Evolutionary conservation across 2,888 invertebrate genomes (phyloP), one percentile per base, ranked within the genome.

Genomic region (Aphodius sticticus): DNA sequence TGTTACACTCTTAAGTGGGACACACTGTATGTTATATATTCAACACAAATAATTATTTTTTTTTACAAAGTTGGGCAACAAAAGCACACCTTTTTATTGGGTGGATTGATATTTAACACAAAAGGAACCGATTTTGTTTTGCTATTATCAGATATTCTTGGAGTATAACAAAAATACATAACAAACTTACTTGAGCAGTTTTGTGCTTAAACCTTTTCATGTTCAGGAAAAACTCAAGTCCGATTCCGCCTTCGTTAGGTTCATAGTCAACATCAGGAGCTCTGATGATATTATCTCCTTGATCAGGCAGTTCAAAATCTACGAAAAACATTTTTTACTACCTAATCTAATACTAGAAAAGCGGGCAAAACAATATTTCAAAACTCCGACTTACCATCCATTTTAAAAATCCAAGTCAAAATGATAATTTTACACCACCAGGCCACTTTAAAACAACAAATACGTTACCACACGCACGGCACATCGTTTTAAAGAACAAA

Each of bases 111-210:
- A 26, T 26, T 26, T 26, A 26, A 3, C 26, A 26, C 26, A 26
- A 26, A 26, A 1, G 2, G 26, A 26, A 26, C 26, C 26, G 26
- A 26, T 26, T 26, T 26, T 26, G 26, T 26, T 26, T 26, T 26
- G 3, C 26, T 26, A 2, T 3, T 26, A 26, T 26, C 3, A 26
- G 26, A 26, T 26, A 26, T 26, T 26, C 3, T 3, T 26, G 26
- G 26, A 26, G 2, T 26, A 26, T 3, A 26, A 26, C 26, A 26
- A 26, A 26, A 26, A 26, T 26, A 26, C 26, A 26, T 26, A 26
- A 1, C 2, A 26, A 26, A 26, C 70, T 81, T 85, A 87, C 88
- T 85, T 88, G 88, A 2, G 85, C 86, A n/a, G 87, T 80, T 69
- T 82, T 82, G 76, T 85, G 72, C 76, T 82, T 82, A 81, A 86